phyloP scores from a whole-genome alignment of 2,797 vertebrate genomes.

The Myotis daubentonii region DNA sequence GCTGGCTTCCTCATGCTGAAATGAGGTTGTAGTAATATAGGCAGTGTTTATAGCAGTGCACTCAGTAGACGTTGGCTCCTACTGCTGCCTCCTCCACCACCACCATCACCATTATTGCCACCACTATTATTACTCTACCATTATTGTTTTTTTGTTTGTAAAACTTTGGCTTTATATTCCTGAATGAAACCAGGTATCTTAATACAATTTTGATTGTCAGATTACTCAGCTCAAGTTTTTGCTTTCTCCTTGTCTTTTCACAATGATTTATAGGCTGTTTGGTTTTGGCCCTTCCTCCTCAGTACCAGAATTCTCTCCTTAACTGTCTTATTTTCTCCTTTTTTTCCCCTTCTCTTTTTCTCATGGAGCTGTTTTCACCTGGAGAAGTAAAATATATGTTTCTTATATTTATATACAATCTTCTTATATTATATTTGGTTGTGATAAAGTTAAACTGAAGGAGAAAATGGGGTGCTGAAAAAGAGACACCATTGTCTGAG shows the following conservation, averaged over 20 bases:
- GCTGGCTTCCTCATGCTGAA: background rate
- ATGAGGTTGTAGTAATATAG: background rate
- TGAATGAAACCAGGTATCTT: background rate
- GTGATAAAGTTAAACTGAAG: background rate
- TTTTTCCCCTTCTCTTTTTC: background rate
- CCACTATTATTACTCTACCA: accelerated
- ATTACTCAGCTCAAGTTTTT: background rate
- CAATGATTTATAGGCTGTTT: background rate
- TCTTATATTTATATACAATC: background rate
- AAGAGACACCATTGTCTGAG: background rate
- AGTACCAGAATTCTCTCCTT: background rate
- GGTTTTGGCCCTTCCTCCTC: background rate
- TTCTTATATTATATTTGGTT: background rate
- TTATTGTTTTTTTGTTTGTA: background rate
- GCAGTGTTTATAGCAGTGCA: background rate
- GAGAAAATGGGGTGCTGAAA: background rate
- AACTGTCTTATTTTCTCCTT: background rate
- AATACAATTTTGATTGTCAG: background rate
- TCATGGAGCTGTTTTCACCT: background rate
- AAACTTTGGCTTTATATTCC: background rate
- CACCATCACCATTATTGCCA: too few relatives aligned
- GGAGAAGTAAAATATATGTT: background rate
- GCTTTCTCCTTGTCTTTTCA: conserved; percentile 20
- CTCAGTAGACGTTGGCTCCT: background rate
- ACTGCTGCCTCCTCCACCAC: background rate